These are phyloP conservation scores for Actenoides hombroni DNA, from an alignment of 2,113 vertebrate species.

Conservation along the genomic window DNA sequence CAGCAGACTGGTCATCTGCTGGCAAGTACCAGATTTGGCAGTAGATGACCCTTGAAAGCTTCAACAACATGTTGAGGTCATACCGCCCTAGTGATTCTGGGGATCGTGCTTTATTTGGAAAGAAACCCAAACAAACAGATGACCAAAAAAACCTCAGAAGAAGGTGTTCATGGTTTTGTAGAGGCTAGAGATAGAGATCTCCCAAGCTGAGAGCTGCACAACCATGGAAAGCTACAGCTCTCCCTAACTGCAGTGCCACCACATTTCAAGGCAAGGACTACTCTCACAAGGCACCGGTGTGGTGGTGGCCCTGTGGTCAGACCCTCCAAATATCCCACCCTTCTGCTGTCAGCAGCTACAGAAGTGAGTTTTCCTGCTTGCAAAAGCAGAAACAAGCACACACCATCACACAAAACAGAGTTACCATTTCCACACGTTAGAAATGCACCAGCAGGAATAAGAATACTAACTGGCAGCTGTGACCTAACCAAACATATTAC, in stretches of 20 bases:
- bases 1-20: background rate
- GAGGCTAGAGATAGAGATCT: background rate
- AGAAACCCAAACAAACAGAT: background rate
- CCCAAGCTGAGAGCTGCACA: background rate
- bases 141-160: background rate
- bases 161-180: background rate
- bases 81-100: background rate
- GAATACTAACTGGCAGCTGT: conserved; percentile 34
- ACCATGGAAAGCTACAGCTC: background rate
- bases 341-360: background rate
- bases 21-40: background rate
- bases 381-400: background rate
- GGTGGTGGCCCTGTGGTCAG: fast-evolving
- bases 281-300: background rate
- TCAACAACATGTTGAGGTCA: background rate
- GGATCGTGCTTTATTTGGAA: background rate
- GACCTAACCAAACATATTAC: conserved; percentile 24
- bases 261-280: background rate
- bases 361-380: background rate
- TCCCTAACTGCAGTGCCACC: background rate
- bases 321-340: background rate
- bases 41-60: background rate
- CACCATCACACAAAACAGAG: background rate
- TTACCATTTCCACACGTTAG: background rate
- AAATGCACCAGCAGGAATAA: background rate